These are phyloP conservation scores for Heliconius ismenius DNA, from an alignment of 2,888 invertebrate genomes.

Conservation along the genomic window DNA sequence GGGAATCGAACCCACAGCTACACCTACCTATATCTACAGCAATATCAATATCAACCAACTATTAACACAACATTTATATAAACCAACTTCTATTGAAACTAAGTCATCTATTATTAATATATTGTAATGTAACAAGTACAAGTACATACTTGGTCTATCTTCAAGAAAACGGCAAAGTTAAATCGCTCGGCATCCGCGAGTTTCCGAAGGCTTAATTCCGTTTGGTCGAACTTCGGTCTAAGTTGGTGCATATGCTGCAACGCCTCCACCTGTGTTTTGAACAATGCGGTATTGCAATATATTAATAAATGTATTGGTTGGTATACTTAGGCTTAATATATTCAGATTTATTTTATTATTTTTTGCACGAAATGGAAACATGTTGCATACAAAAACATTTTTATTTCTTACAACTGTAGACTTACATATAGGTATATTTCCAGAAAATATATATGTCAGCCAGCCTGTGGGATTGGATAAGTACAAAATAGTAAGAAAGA, in stretches of 20 bases:
- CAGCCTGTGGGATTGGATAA: no score
- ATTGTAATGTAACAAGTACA: constrained; percentile 15
- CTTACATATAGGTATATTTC: no score
- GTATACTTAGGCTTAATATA: no score
- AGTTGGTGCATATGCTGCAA: constrained; percentile 23
- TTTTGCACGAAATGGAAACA: no score
- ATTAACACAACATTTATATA: not conserved
- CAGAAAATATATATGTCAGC: no score
- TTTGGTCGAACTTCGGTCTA: constrained; percentile 28
- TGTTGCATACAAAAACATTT: no score
- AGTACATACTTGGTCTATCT: constrained; percentile 12
- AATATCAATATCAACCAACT: no score
- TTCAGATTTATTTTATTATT: no score
- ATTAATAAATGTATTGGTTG: not conserved
- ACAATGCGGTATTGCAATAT: not conserved
- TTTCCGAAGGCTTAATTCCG: constrained; percentile 28
- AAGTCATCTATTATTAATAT: constrained; percentile 10
- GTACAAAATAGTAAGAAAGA: no score
- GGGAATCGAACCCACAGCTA: no score
- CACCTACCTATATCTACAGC: no score
- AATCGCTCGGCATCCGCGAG: constrained; percentile 25
- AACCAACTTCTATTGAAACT: not conserved
- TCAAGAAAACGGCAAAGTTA: constrained; percentile 19
- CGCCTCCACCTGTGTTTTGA: constrained; percentile 28
- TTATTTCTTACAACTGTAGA: no score